These are phyloP conservation scores for Drosophila subpulchrella DNA, from an alignment of 1,140 invertebrate genomes.

Conservation along the genomic window DNA sequence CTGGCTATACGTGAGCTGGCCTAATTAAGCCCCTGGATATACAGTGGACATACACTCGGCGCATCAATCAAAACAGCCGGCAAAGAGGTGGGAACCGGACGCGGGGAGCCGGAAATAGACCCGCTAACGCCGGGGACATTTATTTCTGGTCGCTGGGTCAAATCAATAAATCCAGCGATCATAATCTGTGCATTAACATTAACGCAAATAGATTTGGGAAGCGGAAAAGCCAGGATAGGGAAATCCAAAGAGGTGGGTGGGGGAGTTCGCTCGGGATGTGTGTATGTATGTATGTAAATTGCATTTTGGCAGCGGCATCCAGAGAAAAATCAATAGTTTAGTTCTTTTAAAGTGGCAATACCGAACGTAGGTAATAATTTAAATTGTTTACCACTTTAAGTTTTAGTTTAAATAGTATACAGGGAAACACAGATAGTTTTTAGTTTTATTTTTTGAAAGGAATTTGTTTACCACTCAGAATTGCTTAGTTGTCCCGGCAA, in stretches of 20 bases:
- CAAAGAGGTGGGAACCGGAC: conserved; percentile 7
- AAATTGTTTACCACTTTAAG: neutral
- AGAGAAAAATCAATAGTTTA: conserved; percentile 61
- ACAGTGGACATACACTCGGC: conserved; percentile 21
- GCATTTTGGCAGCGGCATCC: conserved; percentile 60
- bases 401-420: neutral
- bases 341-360: conserved; percentile 18
- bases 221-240: neutral
- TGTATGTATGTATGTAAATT: conserved; percentile 33
- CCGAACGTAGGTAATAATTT: neutral
- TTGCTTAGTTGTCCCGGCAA: neutral
- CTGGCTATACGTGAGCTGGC: conserved; percentile 51
- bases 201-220: conserved; percentile 59
- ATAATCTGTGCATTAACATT: conserved; percentile 73
- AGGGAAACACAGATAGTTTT: neutral
- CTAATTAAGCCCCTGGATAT: conserved; percentile 68
- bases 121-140: conserved; percentile 25
- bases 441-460: neutral
- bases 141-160: conserved; percentile 58
- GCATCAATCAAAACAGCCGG: conserved; percentile 51
- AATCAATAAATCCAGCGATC: conserved; percentile 63
- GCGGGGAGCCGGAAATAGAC: conserved; percentile 60
- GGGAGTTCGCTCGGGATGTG: neutral
- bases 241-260: neutral
- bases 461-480: conserved; percentile 9